A percentile compares a stretch with the other conserved stretches of the same genome.
phyloP scores from a whole-genome alignment of 1,140 invertebrate genomes.

The Druon quercuslanigerum region DNA sequence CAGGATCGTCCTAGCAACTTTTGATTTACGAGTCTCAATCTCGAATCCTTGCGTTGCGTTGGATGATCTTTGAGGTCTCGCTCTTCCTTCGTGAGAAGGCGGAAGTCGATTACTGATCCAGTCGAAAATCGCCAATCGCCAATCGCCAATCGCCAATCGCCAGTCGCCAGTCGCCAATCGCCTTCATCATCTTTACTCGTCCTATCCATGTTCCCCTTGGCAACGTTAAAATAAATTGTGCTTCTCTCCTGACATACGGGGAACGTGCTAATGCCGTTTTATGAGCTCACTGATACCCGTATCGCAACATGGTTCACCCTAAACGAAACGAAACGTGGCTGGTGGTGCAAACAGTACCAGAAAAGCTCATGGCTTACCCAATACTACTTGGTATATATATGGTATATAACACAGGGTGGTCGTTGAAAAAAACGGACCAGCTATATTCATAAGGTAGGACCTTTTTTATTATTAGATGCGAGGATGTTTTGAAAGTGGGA shows the following conservation, averaged over 20 bases:
- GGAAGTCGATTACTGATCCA: slow-evolving; percentile 39
- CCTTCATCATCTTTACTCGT: slow-evolving; percentile 31
- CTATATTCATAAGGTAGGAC: slow-evolving; percentile 60
- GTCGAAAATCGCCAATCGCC: slow-evolving; percentile 39
- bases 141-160: too few relatives aligned
- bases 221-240: slow-evolving; percentile 61
- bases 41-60: slow-evolving; percentile 37
- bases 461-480: slow-evolving; percentile 32
- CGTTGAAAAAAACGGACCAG: slow-evolving; percentile 45
- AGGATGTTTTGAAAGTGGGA: background rate
- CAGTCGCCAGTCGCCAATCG: slow-evolving; percentile 31
- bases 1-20: slow-evolving; percentile 43
- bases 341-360: background rate
- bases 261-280: slow-evolving; percentile 71
- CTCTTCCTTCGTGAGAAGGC: background rate
- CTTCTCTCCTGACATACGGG: slow-evolving; percentile 60
- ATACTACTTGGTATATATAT: background rate
- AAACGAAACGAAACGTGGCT: slow-evolving; percentile 24
- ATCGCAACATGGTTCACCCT: slow-evolving; percentile 65
- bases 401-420: background rate
- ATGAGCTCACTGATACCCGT: slow-evolving; percentile 66
- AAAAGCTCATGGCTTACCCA: slow-evolving; percentile 34
- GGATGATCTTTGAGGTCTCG: slow-evolving; percentile 42
- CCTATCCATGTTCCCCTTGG: slow-evolving; percentile 46
- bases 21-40: slow-evolving; percentile 53